Conservation (phyloP, 2,888 invertebrate genomes). For the Lycophotia porphyrea region DNA sequence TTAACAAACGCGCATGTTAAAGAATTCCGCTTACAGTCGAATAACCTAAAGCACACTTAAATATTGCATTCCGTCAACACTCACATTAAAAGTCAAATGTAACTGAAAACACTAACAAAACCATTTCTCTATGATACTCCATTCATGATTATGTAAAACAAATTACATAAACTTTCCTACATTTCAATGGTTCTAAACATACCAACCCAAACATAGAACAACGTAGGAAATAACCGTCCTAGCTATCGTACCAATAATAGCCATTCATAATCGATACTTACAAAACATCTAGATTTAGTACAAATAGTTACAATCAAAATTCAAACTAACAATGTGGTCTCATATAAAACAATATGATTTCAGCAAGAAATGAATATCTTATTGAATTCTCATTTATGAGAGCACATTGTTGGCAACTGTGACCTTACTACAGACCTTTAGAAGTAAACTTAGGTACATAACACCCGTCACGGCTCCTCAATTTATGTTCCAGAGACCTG, state of each 20-base stretch:
- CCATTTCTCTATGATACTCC: constrained; percentile 62
- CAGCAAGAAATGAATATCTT: background rate
- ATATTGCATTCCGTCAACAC: constrained; percentile 90
- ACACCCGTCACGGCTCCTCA: constrained; percentile 86
- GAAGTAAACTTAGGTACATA: constrained; percentile 74
- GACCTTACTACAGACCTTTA: constrained; percentile 67
- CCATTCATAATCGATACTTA: constrained; percentile 63
- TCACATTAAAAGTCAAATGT: constrained; percentile 74
- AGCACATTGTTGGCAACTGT: constrained; percentile 56
- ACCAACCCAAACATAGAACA: constrained; percentile 68
- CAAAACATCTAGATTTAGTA: constrained; percentile 69
- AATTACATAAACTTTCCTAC: constrained; percentile 61
- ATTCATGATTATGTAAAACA: constrained; percentile 54
- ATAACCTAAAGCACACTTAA: constrained; percentile 83
- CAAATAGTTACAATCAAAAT: constrained; percentile 64
- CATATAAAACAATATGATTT: constrained; percentile 28
- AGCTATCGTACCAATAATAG: constrained; percentile 65
- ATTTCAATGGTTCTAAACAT: constrained; percentile 68
- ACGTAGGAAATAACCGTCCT: constrained; percentile 68
- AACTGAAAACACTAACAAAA: constrained; percentile 80
- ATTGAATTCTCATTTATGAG: constrained; percentile 35
- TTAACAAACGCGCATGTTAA: constrained; percentile 81
- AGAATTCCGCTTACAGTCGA: constrained; percentile 77
- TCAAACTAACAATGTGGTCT: constrained; percentile 66
- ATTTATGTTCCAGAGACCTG: constrained; percentile 92